Evolutionary conservation across 2,888 invertebrate species (phyloP).

Genomic region (Mantis religiosa): DNA sequence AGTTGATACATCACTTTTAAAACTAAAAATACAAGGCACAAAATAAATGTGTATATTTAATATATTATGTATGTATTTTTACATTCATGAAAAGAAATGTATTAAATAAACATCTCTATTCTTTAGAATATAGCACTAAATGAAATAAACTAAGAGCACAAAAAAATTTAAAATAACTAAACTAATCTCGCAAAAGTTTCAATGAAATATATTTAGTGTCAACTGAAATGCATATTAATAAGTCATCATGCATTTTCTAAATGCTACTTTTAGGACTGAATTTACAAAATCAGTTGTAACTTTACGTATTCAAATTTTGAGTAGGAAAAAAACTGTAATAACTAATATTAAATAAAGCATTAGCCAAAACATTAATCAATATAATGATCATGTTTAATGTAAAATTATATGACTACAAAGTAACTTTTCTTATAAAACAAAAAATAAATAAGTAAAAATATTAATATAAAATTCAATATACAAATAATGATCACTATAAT

Average conservation of each 20-base stretch:
- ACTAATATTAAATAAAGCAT: neutral
- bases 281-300: neutral
- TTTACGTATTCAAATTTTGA: neutral
- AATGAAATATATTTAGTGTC: no score
- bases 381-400: neutral
- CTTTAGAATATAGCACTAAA: no score
- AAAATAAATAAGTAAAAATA: neutral
- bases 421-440: neutral
- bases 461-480: neutral
- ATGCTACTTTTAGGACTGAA: neutral
- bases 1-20: no score
- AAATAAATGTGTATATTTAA: no score
- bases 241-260: neutral
- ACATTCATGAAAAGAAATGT: no score
- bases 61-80: no score
- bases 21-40: no score
- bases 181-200: no score
- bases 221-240: no score
- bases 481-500: neutral
- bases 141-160: no score
- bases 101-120: no score
- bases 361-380: neutral
- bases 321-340: neutral
- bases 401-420: neutral
- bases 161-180: no score